phyloP scores from a whole-genome alignment of 2,797 vertebrate species.

The Myripristis jacobus region DNA sequence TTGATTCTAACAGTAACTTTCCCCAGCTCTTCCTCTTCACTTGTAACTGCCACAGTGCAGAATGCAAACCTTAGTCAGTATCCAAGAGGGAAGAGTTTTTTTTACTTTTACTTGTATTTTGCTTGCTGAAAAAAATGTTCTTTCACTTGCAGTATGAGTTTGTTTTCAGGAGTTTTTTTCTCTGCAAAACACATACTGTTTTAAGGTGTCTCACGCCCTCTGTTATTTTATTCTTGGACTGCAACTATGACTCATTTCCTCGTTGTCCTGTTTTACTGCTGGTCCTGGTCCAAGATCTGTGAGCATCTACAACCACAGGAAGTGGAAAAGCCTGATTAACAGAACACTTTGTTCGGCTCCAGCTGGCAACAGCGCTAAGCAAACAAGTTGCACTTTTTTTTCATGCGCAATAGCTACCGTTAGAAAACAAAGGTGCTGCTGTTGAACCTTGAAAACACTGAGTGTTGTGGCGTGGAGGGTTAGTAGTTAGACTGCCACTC shows the following conservation, averaged over 20 bases:
- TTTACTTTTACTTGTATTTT: no score
- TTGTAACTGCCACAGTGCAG: no score
- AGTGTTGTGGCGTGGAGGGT: background rate
- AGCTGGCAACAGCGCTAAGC: conserved; percentile 44
- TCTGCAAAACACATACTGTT: background rate
- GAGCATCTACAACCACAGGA: conserved; percentile 50
- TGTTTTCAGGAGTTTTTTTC: background rate
- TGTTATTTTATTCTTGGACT: conserved; percentile 31
- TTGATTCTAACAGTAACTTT: no score
- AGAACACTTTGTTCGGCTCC: conserved; percentile 48
- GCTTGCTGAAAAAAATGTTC: background rate
- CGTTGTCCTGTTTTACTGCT: conserved; percentile 7
- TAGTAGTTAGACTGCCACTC: no score
- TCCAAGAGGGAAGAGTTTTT: no score
- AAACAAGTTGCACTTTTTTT: conserved; percentile 24
- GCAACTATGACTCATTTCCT: conserved; percentile 46
- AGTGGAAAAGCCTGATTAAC: conserved; percentile 44
- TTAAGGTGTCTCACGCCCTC: background rate
- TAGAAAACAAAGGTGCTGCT: background rate
- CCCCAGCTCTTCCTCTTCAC: background rate
- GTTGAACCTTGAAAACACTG: background rate
- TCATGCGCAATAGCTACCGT: background rate
- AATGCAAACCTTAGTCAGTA: no score
- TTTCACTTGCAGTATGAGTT: background rate
- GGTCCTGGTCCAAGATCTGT: conserved; percentile 29